Percentiles rank a stretch among this genome's conserved stretches.
Conservation (phyloP, 2,113 vertebrate genomes). For the Hypocryptadius cinnamomeus region DNA sequence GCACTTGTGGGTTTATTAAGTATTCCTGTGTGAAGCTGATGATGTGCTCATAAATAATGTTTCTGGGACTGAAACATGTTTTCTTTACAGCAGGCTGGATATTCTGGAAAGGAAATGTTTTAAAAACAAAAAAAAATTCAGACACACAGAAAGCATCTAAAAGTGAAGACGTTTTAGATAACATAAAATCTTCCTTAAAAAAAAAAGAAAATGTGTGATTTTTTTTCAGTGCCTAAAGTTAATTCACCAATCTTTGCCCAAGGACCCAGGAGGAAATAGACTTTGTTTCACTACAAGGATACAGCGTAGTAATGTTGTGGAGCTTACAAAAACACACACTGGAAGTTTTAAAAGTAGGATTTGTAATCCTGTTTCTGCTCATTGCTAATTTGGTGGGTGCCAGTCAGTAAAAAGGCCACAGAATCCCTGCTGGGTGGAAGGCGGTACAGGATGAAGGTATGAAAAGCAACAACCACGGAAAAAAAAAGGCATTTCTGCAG, state of each 20-base stretch:
- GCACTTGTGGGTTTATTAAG: not conserved
- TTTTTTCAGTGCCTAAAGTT: not conserved
- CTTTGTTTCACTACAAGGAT: not conserved
- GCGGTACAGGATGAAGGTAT: not conserved
- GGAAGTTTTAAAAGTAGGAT: not conserved
- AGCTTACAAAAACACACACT: not conserved
- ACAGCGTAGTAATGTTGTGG: not conserved
- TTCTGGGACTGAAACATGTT: not conserved
- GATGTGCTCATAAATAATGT: conserved; percentile 24
- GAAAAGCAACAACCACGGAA: not conserved
- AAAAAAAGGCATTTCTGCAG: not conserved
- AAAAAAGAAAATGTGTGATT: not conserved
- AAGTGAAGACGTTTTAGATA: not conserved
- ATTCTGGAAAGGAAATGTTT: not conserved
- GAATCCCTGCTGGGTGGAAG: not conserved
- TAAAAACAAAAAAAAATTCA: not conserved
- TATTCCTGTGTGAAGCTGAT: not conserved
- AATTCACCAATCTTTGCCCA: not conserved
- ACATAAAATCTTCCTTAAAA: not conserved
- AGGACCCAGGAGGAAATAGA: not conserved
- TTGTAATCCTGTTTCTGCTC: not conserved
- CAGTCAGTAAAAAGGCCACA: not conserved
- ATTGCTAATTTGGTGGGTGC: not conserved
- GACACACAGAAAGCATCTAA: not conserved
- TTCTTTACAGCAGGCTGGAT: not conserved